phyloP scores from a whole-genome alignment of 2,797 vertebrate genomes.

The Acanthurus lineatus region DNA sequence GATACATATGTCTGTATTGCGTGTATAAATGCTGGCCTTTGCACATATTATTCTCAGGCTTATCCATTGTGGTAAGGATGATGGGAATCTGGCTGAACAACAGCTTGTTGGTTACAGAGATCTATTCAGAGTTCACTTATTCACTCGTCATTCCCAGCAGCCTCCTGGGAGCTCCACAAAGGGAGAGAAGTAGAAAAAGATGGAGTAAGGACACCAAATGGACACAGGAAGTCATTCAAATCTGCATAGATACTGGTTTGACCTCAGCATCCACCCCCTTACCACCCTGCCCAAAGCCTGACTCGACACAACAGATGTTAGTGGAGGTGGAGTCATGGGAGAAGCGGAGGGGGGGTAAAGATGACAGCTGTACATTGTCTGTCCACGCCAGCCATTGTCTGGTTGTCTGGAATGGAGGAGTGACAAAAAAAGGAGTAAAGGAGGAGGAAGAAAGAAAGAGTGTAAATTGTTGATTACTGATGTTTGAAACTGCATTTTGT shows the following conservation, averaged over 20 bases:
- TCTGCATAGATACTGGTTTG: conserved; percentile 80
- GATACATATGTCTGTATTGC: conserved; percentile 3
- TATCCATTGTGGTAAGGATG: conserved; percentile 44
- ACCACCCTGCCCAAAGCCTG: conserved; percentile 57
- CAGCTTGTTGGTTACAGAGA: conserved; percentile 71
- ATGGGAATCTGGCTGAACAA: conserved; percentile 69
- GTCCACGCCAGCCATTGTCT: conserved; percentile 71
- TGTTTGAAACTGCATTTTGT: conserved; percentile 58
- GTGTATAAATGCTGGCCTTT: conserved; percentile 5
- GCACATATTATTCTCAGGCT: conserved; percentile 23
- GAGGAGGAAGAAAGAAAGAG: conserved; percentile 28
- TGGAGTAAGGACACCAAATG: neutral
- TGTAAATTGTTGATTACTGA: conserved; percentile 35
- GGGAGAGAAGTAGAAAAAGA: conserved; percentile 39
- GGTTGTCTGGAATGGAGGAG: conserved; percentile 67
- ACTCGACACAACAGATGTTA: conserved; percentile 86
- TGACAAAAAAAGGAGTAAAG: conserved; percentile 1
- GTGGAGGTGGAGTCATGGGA: conserved; percentile 64
- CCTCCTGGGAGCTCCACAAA: conserved; percentile 43
- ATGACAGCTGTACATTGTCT: conserved; percentile 85
- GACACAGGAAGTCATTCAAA: conserved; percentile 80
- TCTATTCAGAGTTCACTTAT: conserved; percentile 67
- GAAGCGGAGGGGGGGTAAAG: neutral
- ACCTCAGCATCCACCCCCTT: conserved; percentile 71
- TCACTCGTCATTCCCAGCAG: conserved; percentile 68